These are phyloP conservation scores for Liolophura sinensis DNA, from an alignment of 1,140 invertebrate species.

Conservation along the genomic window DNA sequence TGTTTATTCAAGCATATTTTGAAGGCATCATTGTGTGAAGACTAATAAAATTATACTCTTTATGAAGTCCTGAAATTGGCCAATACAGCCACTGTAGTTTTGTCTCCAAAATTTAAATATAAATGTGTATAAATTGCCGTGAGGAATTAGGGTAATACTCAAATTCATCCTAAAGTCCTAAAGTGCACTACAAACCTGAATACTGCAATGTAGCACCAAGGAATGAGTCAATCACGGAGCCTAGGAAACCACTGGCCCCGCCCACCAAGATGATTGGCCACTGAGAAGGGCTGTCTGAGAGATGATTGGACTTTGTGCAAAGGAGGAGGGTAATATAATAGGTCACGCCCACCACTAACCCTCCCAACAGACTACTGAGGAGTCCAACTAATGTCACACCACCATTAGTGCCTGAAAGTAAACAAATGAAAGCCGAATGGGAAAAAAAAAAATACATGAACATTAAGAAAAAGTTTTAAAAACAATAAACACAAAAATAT, in stretches of 20 bases:
- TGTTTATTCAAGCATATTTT: no score
- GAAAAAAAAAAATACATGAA: no score
- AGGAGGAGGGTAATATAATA: constrained; percentile 74
- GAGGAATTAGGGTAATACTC: no score
- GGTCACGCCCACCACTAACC: constrained; percentile 72
- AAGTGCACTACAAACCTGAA: constrained; percentile 67
- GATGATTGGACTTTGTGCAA: constrained; percentile 64
- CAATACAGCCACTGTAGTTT: no score
- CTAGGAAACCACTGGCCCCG: constrained; percentile 73
- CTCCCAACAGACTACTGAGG: constrained; percentile 74
- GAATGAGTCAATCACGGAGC: constrained; percentile 81
- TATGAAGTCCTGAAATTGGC: no score
- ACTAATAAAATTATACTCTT: no score
- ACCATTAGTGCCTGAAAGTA: constrained; percentile 76
- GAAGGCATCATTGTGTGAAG: no score
- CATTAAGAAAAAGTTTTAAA: no score
- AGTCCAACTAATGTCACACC: constrained; percentile 75
- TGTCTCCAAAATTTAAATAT: no score
- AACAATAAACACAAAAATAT: no score
- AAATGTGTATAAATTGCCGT: background rate
- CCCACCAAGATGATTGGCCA: constrained; percentile 80
- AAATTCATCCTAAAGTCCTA: background rate
- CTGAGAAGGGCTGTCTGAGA: constrained; percentile 72
- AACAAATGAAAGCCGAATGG: no score
- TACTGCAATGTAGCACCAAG: constrained; percentile 84